These are phyloP conservation scores for Lucilia cuprina DNA, from an alignment of 1,140 invertebrate species.

Conservation along the genomic window DNA sequence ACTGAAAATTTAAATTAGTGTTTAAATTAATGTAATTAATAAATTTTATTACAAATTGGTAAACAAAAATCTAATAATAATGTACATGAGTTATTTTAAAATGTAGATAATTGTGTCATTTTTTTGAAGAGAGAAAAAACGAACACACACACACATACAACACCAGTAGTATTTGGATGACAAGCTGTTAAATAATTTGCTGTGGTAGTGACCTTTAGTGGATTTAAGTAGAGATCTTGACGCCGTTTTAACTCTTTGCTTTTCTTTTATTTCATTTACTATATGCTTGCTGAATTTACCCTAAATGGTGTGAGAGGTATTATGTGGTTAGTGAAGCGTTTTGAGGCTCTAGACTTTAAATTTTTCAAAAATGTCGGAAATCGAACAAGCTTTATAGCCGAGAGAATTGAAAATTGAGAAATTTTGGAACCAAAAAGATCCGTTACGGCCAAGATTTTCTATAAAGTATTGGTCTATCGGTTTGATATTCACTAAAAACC, in stretches of 20 bases:
- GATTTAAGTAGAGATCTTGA: background rate
- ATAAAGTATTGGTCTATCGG: too few relatives aligned
- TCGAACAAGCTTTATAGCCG: too few relatives aligned
- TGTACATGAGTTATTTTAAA: background rate
- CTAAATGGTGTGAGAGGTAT: background rate
- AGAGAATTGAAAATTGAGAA: too few relatives aligned
- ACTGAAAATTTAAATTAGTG: conserved; percentile 52
- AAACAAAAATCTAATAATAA: background rate
- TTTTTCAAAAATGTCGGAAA: too few relatives aligned
- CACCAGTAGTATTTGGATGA: background rate
- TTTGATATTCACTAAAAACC: too few relatives aligned
- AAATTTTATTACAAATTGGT: background rate
- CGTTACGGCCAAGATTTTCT: too few relatives aligned
- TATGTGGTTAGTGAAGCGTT: too few relatives aligned
- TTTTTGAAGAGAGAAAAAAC: too few relatives aligned
- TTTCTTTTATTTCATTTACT: background rate
- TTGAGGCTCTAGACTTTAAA: too few relatives aligned
- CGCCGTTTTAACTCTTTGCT: background rate
- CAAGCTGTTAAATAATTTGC: background rate
- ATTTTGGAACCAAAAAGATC: too few relatives aligned
- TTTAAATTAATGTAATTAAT: background rate
- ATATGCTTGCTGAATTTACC: background rate
- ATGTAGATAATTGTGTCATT: background rate
- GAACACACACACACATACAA: too few relatives aligned
- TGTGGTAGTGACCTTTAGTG: background rate